Base-by-base conservation (phyloP, 1,140 invertebrate species). In the Kradibia gibbosae region DNA sequence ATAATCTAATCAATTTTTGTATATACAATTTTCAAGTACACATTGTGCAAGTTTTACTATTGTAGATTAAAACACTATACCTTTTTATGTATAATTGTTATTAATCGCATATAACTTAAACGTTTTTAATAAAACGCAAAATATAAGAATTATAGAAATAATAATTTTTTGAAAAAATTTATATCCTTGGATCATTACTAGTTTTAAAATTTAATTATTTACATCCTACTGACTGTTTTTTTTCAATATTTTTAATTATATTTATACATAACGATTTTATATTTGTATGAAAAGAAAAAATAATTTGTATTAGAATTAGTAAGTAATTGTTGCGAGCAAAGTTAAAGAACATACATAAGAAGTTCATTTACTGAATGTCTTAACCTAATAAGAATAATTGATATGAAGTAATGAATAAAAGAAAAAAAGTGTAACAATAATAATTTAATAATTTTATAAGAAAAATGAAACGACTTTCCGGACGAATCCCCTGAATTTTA, bases 291-390 rank as follows among this genome's bases (percentile, higher is more conserved):
- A 67, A 71, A 25, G 34, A 39, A 62, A 25, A 62, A 55, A 62
- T 39, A n/a, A 25, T 76, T 36, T 25, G 22, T 76, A 55, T 74
- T 25, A 22, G 0, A 50, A 67, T 34, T 39, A 17, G 20, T 57
- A 4, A 53, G 39, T 71, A 28, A 17, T 71, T 42, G 3, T 22
- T 17, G 42, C 36, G 17, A n/a, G 7, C 10, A 42, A 78, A 78
- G 70, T 31, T 28, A 71, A 78, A 72, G 78, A 57, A 72, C 78
- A 57, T 79, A 72, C 20, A 34, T n/a, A n/a, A n/a, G n/a, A n/a
- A n/a, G n/a, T 55, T 70, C 31, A 10, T 70, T 55, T 45, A 0
- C 25, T 74, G 28, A 1, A 25, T 17, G 60, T 77, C n/a, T 8
- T 34, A 65, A 25, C 22, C 28, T 67, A 65, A 1, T 50, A 67